Evolutionary conservation across 2,113 vertebrate species (phyloP).

Genomic region (Laticauda colubrina): DNA sequence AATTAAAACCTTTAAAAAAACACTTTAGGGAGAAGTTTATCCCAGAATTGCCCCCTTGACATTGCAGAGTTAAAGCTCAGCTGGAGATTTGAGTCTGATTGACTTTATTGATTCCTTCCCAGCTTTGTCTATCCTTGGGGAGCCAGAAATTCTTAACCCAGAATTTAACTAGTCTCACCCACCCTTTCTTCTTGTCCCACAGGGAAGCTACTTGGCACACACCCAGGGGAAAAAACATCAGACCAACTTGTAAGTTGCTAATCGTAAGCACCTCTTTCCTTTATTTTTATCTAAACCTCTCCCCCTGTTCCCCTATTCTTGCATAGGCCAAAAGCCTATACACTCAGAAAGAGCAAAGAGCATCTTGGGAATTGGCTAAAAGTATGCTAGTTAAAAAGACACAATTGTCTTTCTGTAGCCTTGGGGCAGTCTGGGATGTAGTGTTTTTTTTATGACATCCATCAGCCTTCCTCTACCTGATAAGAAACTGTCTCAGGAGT

Average conservation of each 20-base stretch:
- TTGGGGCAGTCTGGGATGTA: background rate
- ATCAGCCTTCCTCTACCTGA: background rate
- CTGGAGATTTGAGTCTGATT: background rate
- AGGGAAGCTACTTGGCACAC: conserved; percentile 97
- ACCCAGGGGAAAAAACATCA: conserved; percentile 99
- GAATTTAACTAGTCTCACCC: background rate
- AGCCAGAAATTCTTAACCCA: too few relatives aligned
- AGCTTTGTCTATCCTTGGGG: background rate
- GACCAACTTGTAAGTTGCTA: conserved; percentile 89
- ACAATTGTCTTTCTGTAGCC: background rate
- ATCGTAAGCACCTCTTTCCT: background rate
- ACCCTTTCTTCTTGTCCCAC: conserved; percentile 26
- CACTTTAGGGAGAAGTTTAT: background rate
- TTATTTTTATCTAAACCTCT: background rate
- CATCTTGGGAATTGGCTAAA: background rate
- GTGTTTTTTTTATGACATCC: background rate
- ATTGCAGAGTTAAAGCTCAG: background rate
- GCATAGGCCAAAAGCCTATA: background rate
- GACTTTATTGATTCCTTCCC: background rate
- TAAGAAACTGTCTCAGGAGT: background rate
- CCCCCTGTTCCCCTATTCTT: too few relatives aligned
- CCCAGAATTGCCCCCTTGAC: background rate
- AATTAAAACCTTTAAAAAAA: background rate
- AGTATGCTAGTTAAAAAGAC: background rate
- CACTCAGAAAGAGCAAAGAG: background rate